Base-by-base conservation (phyloP, 1,140 invertebrate genomes). In the Aplysia californica region DNA sequence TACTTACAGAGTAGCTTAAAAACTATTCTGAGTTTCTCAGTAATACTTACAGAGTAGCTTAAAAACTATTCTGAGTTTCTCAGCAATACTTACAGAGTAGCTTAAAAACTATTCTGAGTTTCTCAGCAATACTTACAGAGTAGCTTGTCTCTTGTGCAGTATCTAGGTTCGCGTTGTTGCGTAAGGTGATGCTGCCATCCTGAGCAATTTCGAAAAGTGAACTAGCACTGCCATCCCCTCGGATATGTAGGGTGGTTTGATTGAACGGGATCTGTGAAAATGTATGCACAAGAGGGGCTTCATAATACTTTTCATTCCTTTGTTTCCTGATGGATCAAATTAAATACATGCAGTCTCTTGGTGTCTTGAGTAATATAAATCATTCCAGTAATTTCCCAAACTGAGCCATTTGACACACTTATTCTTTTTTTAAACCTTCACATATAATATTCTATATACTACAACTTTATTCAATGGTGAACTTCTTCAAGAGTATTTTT, bases 221-320 rank as follows among this genome's bases (percentile, higher is more conserved):
- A 55, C 66, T 33, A n/a, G 76, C 79, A 56, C 74, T 75, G 15
- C 75, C 79, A 50, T 79, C 77, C 35, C 79, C 77, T 31, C 39
- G 23, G 23, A 80, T 58, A 36, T 23, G 59, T 41, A 77, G 73
- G 5, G 59, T 73, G 21, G 74, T 67, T 2, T 56, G 58, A 58
- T 76, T 76, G 75, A 72, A 79, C 0, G 78, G 78, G 36, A 36
- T 38, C 78, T 79, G 73, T 38, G 41, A 58, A 26, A 1, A 23
- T 21, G 38, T 31, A 15, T n/a, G n/a, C n/a, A n/a, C n/a, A n/a
- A n/a, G n/a, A n/a, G n/a, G n/a, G n/a, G n/a, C n/a, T n/a, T n/a
- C n/a, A n/a, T 66, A 33, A 33, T 66, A 10, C 23, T 18, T 33
- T 18, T 29, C 18, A 66, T 66, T 66, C 26, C 29, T 33, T 66